These are phyloP conservation scores for Trichoplusia ni DNA, from an alignment of 1,140 invertebrate genomes.

Conservation along the genomic window DNA sequence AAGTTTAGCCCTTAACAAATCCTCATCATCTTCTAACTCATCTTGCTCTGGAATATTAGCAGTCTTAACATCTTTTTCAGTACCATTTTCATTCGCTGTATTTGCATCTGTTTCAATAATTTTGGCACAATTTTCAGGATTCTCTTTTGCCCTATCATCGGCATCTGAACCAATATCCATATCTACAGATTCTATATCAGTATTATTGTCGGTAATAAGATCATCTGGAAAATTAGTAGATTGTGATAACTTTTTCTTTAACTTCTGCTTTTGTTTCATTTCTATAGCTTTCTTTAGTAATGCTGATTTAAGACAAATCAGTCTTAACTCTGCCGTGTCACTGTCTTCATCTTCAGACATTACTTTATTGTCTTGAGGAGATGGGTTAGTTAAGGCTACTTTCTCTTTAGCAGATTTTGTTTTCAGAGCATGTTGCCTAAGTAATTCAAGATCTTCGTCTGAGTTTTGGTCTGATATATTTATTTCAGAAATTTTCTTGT, in stretches of 20 bases:
- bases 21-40: conserved; percentile 77
- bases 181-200: conserved; percentile 76
- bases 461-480: conserved; percentile 53
- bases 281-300: conserved; percentile 78
- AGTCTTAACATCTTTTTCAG: conserved; percentile 21
- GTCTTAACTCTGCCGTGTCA: conserved; percentile 74
- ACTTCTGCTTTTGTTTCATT: conserved; percentile 74
- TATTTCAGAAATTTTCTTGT: conserved; percentile 9
- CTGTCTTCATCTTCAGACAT: conserved; percentile 73
- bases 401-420: conserved; percentile 65
- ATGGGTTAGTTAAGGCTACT: conserved; percentile 25
- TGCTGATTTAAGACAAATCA: conserved; percentile 76
- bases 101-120: conserved; percentile 34
- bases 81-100: background rate
- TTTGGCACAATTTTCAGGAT: conserved; percentile 7
- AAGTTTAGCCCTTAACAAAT: conserved; percentile 72
- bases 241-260: conserved; percentile 65
- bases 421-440: conserved; percentile 73
- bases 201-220: conserved; percentile 59
- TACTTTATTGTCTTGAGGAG: conserved; percentile 40
- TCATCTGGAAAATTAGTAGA: conserved; percentile 59
- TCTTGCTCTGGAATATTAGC: conserved; percentile 47
- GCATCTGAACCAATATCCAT: conserved; percentile 78
- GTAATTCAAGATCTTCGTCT: conserved; percentile 76
- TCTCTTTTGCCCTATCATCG: conserved; percentile 64